phyloP scores from a whole-genome alignment of 2,888 invertebrate genomes.

The Erpobdella octoculata region DNA sequence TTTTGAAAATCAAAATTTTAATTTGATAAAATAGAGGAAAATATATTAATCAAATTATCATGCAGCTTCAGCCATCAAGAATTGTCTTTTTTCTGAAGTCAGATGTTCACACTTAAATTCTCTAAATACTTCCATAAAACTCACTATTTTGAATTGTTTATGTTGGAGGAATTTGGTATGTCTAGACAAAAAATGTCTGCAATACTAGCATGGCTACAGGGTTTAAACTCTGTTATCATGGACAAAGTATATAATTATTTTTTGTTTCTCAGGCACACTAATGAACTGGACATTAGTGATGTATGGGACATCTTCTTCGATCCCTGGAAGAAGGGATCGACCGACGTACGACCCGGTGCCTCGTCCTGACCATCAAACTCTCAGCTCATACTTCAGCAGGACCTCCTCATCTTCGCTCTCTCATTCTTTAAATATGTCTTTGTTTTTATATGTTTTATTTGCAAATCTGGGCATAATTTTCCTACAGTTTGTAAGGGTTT shows the following conservation, averaged over 20 bases:
- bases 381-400: not conserved
- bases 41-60: too few relatives aligned
- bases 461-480: not conserved
- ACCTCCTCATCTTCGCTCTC: not conserved
- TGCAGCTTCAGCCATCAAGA: too few relatives aligned
- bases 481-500: too few relatives aligned
- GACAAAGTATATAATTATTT: not conserved
- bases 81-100: too few relatives aligned
- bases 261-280: conserved; percentile 53
- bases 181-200: too few relatives aligned
- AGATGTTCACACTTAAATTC: too few relatives aligned
- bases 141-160: not conserved
- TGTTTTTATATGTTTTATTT: not conserved
- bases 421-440: not conserved
- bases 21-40: too few relatives aligned
- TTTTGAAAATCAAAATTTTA: too few relatives aligned
- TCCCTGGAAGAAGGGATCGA: conserved; percentile 31
- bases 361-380: not conserved
- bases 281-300: conserved; percentile 87
- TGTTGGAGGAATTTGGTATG: not conserved
- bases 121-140: too few relatives aligned
- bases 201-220: too few relatives aligned
- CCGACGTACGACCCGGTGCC: conserved; percentile 1
- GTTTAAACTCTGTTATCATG: not conserved
- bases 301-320: conserved; percentile 67